These are phyloP conservation scores for Netelia inedita DNA, from an alignment of 2,888 invertebrate species.

Conservation along the genomic window DNA sequence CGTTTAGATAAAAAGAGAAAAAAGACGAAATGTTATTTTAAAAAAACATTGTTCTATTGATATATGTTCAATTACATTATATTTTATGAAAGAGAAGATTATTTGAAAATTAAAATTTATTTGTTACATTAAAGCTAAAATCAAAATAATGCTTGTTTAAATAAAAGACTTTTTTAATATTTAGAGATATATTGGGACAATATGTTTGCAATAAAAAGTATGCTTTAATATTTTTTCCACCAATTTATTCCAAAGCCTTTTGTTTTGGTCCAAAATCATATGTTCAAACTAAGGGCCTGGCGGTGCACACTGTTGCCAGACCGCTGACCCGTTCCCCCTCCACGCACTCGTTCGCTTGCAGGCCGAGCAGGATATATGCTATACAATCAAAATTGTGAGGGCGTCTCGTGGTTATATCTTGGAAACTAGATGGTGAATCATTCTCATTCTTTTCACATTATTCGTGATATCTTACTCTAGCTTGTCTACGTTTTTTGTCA, in stretches of 20 bases:
- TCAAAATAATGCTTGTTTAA: constrained; percentile 12
- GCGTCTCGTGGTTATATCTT: constrained; percentile 26
- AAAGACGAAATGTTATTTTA: constrained; percentile 11
- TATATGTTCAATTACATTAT: constrained; percentile 1
- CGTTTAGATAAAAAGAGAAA: constrained; percentile 7
- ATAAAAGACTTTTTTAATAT: constrained; percentile 45
- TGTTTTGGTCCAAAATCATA: not conserved
- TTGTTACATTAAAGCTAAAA: constrained; percentile 15
- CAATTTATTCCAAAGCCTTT: constrained; percentile 29
- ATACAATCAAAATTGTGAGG: constrained; percentile 20
- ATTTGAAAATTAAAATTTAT: not conserved
- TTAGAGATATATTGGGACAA: too few species aligned
- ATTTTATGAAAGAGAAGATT: not conserved
- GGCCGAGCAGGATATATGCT: constrained; percentile 26
- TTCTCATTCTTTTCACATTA: constrained; percentile 10
- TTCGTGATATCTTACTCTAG: constrained; percentile 20
- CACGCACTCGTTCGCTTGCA: constrained; percentile 31
- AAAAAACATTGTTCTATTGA: not conserved
- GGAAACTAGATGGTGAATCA: constrained; percentile 10
- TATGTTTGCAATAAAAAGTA: constrained; percentile 40
- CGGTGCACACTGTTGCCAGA: constrained; percentile 44
- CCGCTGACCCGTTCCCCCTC: constrained; percentile 24
- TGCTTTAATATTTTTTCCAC: constrained; percentile 8
- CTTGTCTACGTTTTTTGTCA: constrained; percentile 10
- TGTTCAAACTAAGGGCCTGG: constrained; percentile 29